Base-by-base conservation (phyloP, 1,140 invertebrate genomes). In the Drosophila seguyi region DNA sequence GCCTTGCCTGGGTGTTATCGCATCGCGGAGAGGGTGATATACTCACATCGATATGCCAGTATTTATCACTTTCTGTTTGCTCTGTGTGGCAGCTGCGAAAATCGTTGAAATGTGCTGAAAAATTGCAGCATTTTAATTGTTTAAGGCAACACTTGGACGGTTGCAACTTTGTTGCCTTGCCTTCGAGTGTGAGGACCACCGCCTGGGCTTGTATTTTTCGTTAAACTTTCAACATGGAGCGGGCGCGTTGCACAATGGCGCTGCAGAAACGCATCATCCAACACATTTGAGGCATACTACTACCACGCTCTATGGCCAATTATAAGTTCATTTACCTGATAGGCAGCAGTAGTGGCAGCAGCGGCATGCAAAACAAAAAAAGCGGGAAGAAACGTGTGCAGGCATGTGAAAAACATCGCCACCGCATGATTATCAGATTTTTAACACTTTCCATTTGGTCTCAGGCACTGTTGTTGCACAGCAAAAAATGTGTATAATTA, bases 261-360 rank as follows among this genome's bases (percentile, higher is more conserved):
- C 38, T 71, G 69, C 75, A 69, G 20, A 57, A 66, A 78, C 75
- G 74, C 75, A 78, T 78, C 75, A 61, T 61, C 42, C 52, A 52
- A 61, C 45, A 74, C 69, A 61, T 55, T 39, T 59, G 50, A 65
- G 56, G 27, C 61, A 65, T 44, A 47, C 78, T 44, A 44, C 74
- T 44, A 47, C 78, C 38, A 44, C 68, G 44, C 60, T 85, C 79
- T 87, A 71, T 87, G 79, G 83, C 79, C 83, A 87, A 86, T 87
- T 86, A 87, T 87, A 87, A 87, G 85, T 90, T 90, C 85, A 90
- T 90, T 90, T 90, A 90, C 85, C 85, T 79, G 86, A 61, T 73
- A 55, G 20, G 31, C 25, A n/a, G n/a, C n/a, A 34, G 27, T n/a
- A 74, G 47, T 4, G 6, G 47, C 27, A 20, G n/a, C 48, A 69